These are phyloP conservation scores for Sinocyclocheilus anshuiensis DNA, from an alignment of 2,113 vertebrate genomes.

Conservation along the genomic window DNA sequence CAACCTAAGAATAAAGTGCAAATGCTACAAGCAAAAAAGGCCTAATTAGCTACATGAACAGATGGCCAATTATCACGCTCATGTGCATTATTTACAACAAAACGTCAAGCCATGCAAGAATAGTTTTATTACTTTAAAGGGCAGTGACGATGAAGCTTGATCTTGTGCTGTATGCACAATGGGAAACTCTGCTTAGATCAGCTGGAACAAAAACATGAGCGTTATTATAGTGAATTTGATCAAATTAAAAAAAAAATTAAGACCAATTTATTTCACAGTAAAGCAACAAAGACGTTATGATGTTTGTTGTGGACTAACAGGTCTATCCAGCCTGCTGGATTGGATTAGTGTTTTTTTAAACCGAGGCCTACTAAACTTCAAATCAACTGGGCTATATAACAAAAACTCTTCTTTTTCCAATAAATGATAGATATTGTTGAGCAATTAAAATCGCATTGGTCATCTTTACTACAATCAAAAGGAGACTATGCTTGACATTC, in stretches of 20 bases:
- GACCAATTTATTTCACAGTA: not conserved
- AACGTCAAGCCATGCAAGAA: not conserved
- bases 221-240: not conserved
- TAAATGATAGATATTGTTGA: not conserved
- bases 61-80: slow-evolving; percentile 25
- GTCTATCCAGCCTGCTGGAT: not conserved
- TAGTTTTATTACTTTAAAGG: slow-evolving; percentile 19
- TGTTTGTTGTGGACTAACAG: not conserved
- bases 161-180: too few relatives aligned
- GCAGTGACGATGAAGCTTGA: not conserved
- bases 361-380: not conserved
- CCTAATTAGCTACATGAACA: slow-evolving; percentile 20
- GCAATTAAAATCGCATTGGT: not conserved
- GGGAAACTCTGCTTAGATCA: not conserved
- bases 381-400: not conserved
- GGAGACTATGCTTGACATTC: not conserved
- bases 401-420: not conserved
- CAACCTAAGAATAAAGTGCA: slow-evolving; percentile 49
- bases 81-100: slow-evolving; percentile 47
- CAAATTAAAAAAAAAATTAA: too few relatives aligned
- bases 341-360: not conserved
- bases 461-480: not conserved
- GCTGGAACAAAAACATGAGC: not conserved
- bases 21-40: slow-evolving; percentile 40
- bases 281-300: not conserved